phyloP scores from a whole-genome alignment of 2,888 invertebrate genomes.

The Gastracanthus pulcherrimus region DNA sequence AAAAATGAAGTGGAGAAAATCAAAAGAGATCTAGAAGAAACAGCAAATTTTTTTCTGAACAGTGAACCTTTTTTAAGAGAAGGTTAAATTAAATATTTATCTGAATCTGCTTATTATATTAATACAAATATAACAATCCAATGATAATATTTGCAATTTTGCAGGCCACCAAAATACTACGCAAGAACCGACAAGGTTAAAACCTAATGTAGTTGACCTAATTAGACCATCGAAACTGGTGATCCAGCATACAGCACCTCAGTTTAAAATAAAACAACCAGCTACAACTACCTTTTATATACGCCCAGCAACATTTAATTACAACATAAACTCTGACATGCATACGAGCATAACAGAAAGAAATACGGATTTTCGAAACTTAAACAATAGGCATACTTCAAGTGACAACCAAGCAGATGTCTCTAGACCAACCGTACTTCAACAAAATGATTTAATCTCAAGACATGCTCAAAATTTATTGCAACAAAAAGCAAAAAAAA shows the following conservation, averaged over 20 bases:
- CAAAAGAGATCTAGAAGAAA: not conserved
- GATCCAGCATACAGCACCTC: not conserved
- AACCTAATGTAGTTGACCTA: not conserved
- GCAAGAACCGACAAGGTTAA: not conserved
- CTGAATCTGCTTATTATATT: not conserved
- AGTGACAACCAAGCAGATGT: no score
- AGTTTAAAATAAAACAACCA: not conserved
- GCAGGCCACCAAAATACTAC: not conserved
- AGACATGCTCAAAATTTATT: no score
- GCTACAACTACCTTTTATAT: conserved; percentile 26
- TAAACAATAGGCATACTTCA: no score
- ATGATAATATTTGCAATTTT: conserved; percentile 10
- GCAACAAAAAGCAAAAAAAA: no score
- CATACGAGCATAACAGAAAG: not conserved
- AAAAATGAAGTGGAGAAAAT: not conserved
- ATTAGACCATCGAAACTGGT: conserved; percentile 38
- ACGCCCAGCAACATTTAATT: conserved; percentile 49
- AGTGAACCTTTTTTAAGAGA: not conserved
- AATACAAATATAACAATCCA: not conserved
- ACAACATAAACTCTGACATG: not conserved
- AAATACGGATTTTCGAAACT: no score
- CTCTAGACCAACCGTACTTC: no score
- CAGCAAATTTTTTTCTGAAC: not conserved
- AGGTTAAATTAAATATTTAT: not conserved
- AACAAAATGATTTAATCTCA: no score